phyloP scores from a whole-genome alignment of 2,113 vertebrate species.

The Bungarus multicinctus region DNA sequence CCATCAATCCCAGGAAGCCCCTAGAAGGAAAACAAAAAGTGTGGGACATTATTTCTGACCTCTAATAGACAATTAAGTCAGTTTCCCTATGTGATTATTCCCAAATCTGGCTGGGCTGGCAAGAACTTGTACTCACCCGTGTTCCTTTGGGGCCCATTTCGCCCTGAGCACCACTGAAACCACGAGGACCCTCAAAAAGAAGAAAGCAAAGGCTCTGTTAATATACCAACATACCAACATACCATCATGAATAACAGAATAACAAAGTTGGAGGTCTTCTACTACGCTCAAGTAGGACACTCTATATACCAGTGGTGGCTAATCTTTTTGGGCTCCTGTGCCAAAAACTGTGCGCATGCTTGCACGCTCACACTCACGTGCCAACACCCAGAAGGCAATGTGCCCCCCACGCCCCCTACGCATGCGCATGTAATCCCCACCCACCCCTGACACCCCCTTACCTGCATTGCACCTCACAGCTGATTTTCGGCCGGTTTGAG shows the following conservation, averaged over 20 bases:
- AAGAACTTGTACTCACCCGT: constrained; percentile 75
- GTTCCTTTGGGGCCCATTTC: constrained; percentile 87
- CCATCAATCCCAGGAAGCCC: constrained; percentile 96
- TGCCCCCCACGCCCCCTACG: no score
- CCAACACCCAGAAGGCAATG: no score
- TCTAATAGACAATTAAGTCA: background rate
- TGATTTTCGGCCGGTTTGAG: no score
- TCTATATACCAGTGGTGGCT: background rate
- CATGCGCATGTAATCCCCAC: no score
- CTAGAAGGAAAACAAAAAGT: constrained; percentile 61
- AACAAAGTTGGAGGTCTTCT: background rate
- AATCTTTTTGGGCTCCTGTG: no score
- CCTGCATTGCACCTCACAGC: no score
- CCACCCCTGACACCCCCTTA: no score
- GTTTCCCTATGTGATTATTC: background rate
- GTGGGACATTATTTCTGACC: background rate
- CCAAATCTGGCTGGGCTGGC: background rate
- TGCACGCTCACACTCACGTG: no score
- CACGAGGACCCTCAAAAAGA: constrained; percentile 78
- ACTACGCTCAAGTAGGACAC: background rate
- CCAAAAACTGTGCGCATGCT: no score
- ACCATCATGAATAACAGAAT: background rate
- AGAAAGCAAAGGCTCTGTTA: background rate
- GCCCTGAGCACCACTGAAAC: constrained; percentile 86
- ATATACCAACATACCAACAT: no score